Evolutionary conservation across 2,797 vertebrate species (phyloP).

Genomic region (Psittacula echo): DNA sequence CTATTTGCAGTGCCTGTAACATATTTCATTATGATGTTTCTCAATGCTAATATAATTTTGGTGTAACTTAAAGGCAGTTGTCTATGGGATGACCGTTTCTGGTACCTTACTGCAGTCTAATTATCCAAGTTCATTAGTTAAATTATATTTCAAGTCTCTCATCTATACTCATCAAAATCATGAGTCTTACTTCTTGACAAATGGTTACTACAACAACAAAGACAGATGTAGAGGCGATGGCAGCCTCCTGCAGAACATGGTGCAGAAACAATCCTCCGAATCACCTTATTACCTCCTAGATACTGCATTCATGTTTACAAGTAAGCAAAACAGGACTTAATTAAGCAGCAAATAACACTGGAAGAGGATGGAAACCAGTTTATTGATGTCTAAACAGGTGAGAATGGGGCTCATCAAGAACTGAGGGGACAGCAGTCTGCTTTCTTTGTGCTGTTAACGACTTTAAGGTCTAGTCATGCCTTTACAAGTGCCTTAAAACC

Average conservation of each 20-base stretch:
- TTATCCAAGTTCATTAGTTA: neutral
- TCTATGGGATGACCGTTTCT: neutral
- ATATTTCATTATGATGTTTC: neutral
- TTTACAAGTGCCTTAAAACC: neutral
- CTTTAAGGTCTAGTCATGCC: neutral
- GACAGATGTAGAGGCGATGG: rapidly evolving
- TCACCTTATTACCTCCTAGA: neutral
- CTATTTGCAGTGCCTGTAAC: neutral
- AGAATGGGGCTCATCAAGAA: neutral
- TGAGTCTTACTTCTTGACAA: neutral
- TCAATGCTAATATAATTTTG: neutral
- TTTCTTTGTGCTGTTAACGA: neutral
- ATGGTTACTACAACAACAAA: neutral
- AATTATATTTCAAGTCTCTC: neutral
- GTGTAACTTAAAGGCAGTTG: neutral
- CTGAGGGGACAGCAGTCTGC: neutral
- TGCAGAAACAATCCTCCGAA: neutral
- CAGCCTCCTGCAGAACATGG: neutral
- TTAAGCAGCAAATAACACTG: neutral
- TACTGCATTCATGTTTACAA: neutral
- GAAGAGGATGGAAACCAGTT: neutral
- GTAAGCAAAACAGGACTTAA: neutral
- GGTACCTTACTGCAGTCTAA: neutral
- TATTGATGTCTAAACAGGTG: neutral
- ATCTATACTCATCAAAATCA: neutral